phyloP scores from a whole-genome alignment of 2,113 vertebrate species.

The Fukomys damarensis region DNA sequence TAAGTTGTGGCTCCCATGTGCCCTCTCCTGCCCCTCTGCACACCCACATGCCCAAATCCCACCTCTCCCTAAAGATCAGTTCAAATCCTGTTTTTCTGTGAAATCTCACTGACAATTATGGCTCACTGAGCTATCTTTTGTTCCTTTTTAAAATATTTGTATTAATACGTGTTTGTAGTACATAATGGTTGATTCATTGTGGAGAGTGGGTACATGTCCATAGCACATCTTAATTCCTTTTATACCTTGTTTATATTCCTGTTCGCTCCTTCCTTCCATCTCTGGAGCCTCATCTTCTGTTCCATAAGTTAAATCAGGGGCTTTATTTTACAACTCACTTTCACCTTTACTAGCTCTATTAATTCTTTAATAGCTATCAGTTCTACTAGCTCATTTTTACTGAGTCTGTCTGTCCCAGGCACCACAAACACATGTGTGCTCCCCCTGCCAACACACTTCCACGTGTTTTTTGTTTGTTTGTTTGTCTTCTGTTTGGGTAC shows the following conservation, averaged over 20 bases:
- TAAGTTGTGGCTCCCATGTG: not conserved
- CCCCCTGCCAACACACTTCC: not conserved
- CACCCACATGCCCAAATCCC: not conserved
- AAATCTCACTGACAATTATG: not conserved
- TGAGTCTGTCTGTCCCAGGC: not conserved
- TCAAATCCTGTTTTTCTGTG: not conserved
- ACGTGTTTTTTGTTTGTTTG: too few relatives aligned
- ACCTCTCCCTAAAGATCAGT: not conserved
- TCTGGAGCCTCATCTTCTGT: not conserved
- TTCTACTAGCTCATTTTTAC: not conserved
- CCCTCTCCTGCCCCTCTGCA: not conserved
- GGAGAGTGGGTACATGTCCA: not conserved
- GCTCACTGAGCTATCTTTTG: not conserved
- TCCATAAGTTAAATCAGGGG: not conserved
- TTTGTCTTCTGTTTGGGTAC: too few relatives aligned
- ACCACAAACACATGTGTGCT: not conserved
- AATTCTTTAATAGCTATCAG: not conserved
- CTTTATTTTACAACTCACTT: not conserved
- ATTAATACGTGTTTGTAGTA: not conserved
- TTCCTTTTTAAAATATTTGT: not conserved
- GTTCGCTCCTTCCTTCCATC: not conserved
- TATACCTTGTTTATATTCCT: too few relatives aligned
- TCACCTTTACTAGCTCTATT: not conserved
- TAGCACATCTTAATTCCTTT: not conserved
- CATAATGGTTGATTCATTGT: not conserved